phyloP scores from a whole-genome alignment of 2,113 vertebrate species.

The Rostratula benghalensis region DNA sequence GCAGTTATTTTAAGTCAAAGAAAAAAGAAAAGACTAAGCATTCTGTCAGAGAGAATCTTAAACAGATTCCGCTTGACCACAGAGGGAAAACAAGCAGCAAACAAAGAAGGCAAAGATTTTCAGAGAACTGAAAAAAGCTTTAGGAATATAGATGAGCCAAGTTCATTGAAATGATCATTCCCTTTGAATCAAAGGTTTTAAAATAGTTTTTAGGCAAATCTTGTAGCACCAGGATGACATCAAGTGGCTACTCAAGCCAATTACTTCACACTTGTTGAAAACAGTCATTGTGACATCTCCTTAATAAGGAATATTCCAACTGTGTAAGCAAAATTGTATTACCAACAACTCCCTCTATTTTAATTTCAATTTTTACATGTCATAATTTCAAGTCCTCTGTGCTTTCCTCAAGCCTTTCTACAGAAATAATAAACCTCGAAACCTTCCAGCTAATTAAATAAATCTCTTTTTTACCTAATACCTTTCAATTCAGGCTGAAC shows the following conservation, averaged over 20 bases:
- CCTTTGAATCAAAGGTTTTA: not conserved
- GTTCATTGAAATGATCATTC: not conserved
- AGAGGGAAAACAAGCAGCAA: too few relatives aligned
- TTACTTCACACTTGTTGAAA: slow-evolving; percentile 1
- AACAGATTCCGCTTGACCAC: not conserved
- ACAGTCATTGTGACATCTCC: not conserved
- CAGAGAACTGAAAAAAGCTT: not conserved
- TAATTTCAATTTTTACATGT: not conserved
- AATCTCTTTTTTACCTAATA: not conserved
- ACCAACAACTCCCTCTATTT: not conserved
- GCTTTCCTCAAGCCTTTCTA: not conserved
- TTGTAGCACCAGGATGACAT: slow-evolving; percentile 53
- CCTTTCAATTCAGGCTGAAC: not conserved
- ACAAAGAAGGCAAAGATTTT: not conserved
- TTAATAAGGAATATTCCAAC: not conserved
- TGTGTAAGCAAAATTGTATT: not conserved
- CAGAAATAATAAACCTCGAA: not conserved
- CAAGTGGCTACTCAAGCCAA: slow-evolving; percentile 45
- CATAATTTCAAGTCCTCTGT: not conserved
- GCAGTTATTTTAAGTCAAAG: not conserved
- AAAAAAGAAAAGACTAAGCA: not conserved
- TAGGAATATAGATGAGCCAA: not conserved
- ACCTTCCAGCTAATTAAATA: not conserved
- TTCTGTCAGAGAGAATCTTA: not conserved
- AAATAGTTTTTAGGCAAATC: not conserved